These are phyloP conservation scores for Dysmachus trigonus DNA, from an alignment of 2,888 invertebrate genomes.

Conservation along the genomic window DNA sequence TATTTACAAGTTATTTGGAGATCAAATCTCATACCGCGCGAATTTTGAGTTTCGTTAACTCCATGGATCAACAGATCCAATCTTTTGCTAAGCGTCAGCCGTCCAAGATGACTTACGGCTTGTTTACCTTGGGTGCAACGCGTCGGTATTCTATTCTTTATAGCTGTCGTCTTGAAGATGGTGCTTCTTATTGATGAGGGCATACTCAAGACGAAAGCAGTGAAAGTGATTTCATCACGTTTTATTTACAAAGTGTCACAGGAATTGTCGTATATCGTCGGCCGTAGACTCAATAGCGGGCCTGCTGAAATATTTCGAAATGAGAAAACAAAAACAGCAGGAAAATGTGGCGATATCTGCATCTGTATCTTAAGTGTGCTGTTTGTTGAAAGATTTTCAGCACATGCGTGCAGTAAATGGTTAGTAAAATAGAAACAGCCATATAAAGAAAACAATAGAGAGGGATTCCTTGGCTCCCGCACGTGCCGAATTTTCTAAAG, in stretches of 20 bases:
- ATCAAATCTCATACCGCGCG: not conserved
- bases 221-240: constrained; percentile 15
- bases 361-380: not conserved
- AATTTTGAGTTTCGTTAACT: not conserved
- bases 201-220: not conserved
- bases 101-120: not conserved
- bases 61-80: not conserved
- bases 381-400: not conserved
- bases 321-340: not conserved
- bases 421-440: not conserved
- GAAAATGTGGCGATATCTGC: not conserved
- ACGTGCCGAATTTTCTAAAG: no score
- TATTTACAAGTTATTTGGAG: not conserved
- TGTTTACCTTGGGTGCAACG: constrained; percentile 14
- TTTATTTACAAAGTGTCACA: constrained; percentile 20
- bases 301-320: not conserved
- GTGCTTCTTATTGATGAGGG: not conserved
- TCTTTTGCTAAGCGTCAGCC: not conserved
- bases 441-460: not conserved
- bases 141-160: not conserved
- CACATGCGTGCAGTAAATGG: not conserved
- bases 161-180: not conserved
- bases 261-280: not conserved
- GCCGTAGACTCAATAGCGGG: not conserved
- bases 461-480: not conserved